Evolutionary conservation across 2,888 invertebrate species (phyloP).

Genomic region (Parnassius apollo): DNA sequence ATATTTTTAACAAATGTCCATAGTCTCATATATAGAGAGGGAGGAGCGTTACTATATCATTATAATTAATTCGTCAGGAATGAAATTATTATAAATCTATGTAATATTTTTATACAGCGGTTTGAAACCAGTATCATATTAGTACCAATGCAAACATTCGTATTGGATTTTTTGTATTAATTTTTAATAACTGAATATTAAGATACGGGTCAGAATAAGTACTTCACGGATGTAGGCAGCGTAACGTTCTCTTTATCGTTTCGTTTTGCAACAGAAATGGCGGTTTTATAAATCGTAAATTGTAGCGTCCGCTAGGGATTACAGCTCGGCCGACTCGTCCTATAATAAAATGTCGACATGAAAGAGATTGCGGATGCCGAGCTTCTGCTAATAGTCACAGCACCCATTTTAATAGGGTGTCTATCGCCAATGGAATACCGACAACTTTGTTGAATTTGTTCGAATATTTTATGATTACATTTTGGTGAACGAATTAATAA

Average conservation of each 20-base stretch:
- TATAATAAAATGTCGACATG: conserved; percentile 78
- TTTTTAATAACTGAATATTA: conserved; percentile 61
- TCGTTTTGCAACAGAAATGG: conserved; percentile 60
- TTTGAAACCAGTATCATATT: too few species aligned
- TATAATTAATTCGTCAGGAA: too few species aligned
- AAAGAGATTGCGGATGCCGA: conserved; percentile 61
- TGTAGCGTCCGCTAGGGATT: conserved; percentile 68
- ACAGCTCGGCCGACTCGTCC: conserved; percentile 66
- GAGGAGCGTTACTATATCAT: too few species aligned
- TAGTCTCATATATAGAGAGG: too few species aligned
- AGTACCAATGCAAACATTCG: background rate
- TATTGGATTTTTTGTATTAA: background rate
- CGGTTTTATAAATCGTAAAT: conserved; percentile 69
- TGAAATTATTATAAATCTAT: too few species aligned
- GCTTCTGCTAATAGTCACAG: conserved; percentile 54
- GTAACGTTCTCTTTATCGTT: conserved; percentile 57
- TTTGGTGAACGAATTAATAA: conserved; percentile 4
- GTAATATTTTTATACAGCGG: too few species aligned
- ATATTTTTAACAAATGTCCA: too few species aligned
- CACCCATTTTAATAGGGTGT: conserved; percentile 53
- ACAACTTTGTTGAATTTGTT: conserved; percentile 45
- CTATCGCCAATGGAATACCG: conserved; percentile 53
- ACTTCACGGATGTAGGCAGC: conserved; percentile 43
- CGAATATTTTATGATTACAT: conserved; percentile 17
- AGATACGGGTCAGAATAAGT: conserved; percentile 49